Evolutionary conservation across 2,888 invertebrate species (phyloP).

Genomic region (Idaea straminata): DNA sequence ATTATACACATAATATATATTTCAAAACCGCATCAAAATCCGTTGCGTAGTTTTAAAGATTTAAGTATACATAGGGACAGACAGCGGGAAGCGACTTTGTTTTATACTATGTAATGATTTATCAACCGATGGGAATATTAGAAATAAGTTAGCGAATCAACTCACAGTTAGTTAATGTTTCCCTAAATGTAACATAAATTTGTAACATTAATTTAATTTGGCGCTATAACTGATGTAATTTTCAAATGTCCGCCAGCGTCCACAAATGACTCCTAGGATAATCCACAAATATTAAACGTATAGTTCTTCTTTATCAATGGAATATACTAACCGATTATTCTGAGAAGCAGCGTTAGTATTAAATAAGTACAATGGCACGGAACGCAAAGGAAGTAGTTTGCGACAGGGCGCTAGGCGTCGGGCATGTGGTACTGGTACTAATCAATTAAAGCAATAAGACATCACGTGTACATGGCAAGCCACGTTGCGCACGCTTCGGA

Average conservation of each 20-base stretch:
- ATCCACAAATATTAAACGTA: no score
- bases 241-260: constrained; percentile 5
- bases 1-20: no score
- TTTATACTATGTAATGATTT: background rate
- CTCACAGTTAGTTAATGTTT: background rate
- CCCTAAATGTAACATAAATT: background rate
- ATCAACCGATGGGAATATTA: background rate
- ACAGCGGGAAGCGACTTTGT: no score
- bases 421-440: constrained; percentile 47
- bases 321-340: no score
- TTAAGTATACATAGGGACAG: no score
- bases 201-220: background rate
- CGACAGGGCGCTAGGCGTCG: constrained; percentile 28
- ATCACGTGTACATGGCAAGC: constrained; percentile 38
- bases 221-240: background rate
- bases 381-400: constrained; percentile 27
- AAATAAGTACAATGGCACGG: constrained; percentile 17
- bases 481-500: constrained; percentile 31
- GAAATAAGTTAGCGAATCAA: background rate
- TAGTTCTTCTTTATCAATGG: background rate
- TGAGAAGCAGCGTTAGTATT: background rate
- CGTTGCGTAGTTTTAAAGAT: no score
- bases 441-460: constrained; percentile 63
- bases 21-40: no score
- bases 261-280: no score